These are phyloP conservation scores for Dryas iulia DNA, from an alignment of 1,140 invertebrate genomes.

Conservation along the genomic window DNA sequence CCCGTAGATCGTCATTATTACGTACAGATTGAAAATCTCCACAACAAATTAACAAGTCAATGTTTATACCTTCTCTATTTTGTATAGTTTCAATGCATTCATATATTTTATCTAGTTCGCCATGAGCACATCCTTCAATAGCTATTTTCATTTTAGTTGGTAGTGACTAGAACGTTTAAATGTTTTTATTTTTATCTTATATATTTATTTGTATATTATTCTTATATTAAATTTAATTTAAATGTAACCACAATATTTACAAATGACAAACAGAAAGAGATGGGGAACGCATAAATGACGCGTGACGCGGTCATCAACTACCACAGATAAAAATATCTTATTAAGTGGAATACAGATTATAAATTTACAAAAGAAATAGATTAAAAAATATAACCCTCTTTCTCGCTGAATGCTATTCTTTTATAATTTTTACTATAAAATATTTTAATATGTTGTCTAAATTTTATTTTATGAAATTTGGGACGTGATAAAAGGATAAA, in stretches of 20 bases:
- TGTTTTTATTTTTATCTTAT: background rate
- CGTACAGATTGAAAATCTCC: slow-evolving; percentile 97
- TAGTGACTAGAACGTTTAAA: slow-evolving; percentile 15
- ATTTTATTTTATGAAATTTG: too few relatives aligned
- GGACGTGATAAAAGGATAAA: too few relatives aligned
- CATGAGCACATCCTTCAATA: slow-evolving; percentile 98
- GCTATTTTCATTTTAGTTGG: slow-evolving; percentile 92
- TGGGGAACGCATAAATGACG: background rate
- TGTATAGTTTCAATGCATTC: slow-evolving; percentile 88
- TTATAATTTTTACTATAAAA: too few relatives aligned
- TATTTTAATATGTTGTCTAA: too few relatives aligned
- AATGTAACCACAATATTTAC: background rate
- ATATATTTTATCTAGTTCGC: slow-evolving; percentile 97
- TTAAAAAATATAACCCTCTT: too few relatives aligned
- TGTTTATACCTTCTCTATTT: slow-evolving; percentile 85
- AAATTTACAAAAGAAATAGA: too few relatives aligned
- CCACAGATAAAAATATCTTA: background rate
- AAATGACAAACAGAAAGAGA: background rate
- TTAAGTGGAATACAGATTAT: too few relatives aligned
- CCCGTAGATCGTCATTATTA: slow-evolving; percentile 89
- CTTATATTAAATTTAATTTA: background rate
- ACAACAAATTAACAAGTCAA: slow-evolving; percentile 97
- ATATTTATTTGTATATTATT: background rate
- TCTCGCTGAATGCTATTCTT: too few relatives aligned
- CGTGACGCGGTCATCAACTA: background rate